These are phyloP conservation scores for Karalla daura DNA, from an alignment of 2,797 vertebrate genomes.

Conservation along the genomic window DNA sequence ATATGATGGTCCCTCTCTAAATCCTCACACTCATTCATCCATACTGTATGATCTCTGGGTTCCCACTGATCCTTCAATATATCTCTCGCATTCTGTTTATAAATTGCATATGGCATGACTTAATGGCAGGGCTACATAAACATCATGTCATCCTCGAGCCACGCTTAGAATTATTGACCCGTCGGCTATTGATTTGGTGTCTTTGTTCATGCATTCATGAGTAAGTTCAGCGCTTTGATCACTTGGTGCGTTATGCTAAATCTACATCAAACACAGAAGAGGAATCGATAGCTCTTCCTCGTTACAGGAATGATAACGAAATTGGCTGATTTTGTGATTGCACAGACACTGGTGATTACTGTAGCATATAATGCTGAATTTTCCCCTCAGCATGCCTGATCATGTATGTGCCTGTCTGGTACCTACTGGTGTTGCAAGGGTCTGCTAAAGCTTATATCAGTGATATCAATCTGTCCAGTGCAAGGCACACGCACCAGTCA, in stretches of 20 bases:
- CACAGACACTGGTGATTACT: slow-evolving; percentile 54
- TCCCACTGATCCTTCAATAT: slow-evolving; percentile 16
- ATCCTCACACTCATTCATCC: background rate
- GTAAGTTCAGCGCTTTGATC: slow-evolving; percentile 78
- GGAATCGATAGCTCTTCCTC: slow-evolving; percentile 66
- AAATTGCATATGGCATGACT: slow-evolving; percentile 18
- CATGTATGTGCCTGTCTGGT: slow-evolving; percentile 1
- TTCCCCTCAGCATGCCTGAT: slow-evolving; percentile 31
- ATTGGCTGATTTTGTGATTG: slow-evolving; percentile 73
- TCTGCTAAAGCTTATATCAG: too few species aligned
- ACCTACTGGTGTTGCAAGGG: too few species aligned
- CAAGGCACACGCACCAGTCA: too few species aligned
- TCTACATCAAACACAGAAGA: slow-evolving; percentile 72
- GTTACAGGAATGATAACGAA: slow-evolving; percentile 74
- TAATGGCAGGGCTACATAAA: slow-evolving; percentile 65
- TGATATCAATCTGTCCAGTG: too few species aligned
- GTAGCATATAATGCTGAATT: slow-evolving; percentile 12
- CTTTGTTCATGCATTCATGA: slow-evolving; percentile 78
- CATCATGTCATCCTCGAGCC: slow-evolving; percentile 67
- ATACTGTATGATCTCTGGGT: slow-evolving; percentile 7
- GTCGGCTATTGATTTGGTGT: slow-evolving; percentile 77
- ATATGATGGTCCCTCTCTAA: background rate
- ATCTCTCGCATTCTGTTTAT: slow-evolving; percentile 36
- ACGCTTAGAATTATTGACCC: slow-evolving; percentile 76
- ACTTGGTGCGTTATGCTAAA: slow-evolving; percentile 66